These are phyloP conservation scores for Hemicrepidius hirtus DNA, from an alignment of 2,888 invertebrate species.

Conservation along the genomic window DNA sequence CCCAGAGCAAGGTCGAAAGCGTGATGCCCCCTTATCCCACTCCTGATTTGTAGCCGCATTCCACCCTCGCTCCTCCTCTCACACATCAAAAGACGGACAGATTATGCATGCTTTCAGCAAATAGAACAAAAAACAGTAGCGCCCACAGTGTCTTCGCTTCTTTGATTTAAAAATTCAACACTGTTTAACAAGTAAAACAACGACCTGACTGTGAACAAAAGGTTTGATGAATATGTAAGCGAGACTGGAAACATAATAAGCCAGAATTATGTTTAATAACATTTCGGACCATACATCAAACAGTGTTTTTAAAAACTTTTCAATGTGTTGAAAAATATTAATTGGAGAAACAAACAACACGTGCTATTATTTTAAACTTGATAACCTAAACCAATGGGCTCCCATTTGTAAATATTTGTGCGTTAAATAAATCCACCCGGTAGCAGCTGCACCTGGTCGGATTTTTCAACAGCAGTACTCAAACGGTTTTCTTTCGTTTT, in stretches of 20 bases:
- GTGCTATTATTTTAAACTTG: too few relatives aligned
- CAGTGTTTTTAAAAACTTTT: too few relatives aligned
- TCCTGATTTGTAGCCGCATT: conserved; percentile 30
- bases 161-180: conserved; percentile 10
- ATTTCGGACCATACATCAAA: too few relatives aligned
- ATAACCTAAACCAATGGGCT: too few relatives aligned
- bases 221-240: conserved; percentile 10
- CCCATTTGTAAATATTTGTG: too few relatives aligned
- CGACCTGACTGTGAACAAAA: conserved; percentile 10
- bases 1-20: conserved; percentile 48
- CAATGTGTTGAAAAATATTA: too few relatives aligned
- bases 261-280: neutral
- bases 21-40: conserved; percentile 36
- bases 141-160: neutral
- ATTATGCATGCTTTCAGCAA: conserved; percentile 14
- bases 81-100: conserved; percentile 1
- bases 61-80: conserved; percentile 40
- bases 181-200: conserved; percentile 4
- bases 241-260: neutral
- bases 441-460: too few relatives aligned
- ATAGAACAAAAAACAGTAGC: conserved; percentile 42
- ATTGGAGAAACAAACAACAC: too few relatives aligned
- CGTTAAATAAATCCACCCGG: too few relatives aligned
- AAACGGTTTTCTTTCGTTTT: too few relatives aligned
- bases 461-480: too few relatives aligned